These are phyloP conservation scores for Emydoidea blandingii DNA, from an alignment of 2,797 vertebrate genomes.

Conservation along the genomic window DNA sequence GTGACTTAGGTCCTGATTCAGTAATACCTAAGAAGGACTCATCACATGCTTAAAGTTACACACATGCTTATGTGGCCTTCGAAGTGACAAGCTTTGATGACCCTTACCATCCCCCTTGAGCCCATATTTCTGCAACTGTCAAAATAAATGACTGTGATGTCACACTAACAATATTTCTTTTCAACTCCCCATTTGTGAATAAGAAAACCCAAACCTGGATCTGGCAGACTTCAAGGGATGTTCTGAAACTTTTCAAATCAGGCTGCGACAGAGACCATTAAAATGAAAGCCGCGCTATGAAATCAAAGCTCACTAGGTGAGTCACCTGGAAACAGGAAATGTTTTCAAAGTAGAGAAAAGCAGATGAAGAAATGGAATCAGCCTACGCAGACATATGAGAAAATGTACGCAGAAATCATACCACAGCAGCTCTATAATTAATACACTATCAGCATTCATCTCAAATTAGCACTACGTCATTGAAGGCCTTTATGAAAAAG, in stretches of 20 bases:
- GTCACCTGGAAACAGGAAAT: constrained; percentile 32
- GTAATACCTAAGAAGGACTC: not conserved
- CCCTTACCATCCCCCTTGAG: not conserved
- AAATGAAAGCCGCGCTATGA: not conserved
- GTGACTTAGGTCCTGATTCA: not conserved
- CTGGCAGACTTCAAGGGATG: fast-evolving
- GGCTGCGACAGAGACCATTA: not conserved
- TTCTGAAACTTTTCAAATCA: not conserved
- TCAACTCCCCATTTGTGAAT: not conserved
- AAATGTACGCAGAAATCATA: constrained; percentile 35
- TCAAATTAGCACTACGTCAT: fast-evolving
- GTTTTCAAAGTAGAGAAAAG: not conserved
- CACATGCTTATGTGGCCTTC: not conserved
- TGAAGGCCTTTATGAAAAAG: not conserved
- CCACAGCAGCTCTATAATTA: not conserved
- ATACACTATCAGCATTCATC: fast-evolving
- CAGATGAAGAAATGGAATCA: constrained; percentile 63
- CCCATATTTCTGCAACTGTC: not conserved
- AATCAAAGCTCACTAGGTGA: constrained; percentile 40
- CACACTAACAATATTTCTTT: not conserved
- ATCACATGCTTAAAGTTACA: not conserved
- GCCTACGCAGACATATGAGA: not conserved
- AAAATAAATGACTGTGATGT: not conserved
- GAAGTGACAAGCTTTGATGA: not conserved
- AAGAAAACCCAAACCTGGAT: not conserved